These are phyloP conservation scores for Chiridota heheva DNA, from an alignment of 35 echinoderm and acorn worm species.

Conservation along the genomic window DNA sequence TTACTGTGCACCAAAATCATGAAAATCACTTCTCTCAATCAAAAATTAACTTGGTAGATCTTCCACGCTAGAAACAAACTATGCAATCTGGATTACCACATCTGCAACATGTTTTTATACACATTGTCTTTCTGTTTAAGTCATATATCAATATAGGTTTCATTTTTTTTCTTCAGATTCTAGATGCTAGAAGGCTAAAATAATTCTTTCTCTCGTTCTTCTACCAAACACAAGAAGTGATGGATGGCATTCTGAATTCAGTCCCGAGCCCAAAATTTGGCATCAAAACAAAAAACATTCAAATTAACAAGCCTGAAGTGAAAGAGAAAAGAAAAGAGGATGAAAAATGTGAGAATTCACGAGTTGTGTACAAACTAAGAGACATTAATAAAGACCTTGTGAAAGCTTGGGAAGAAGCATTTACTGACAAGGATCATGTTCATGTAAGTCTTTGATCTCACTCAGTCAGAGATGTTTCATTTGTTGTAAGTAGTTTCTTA, in stretches of 20 bases:
- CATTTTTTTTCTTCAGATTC: no score
- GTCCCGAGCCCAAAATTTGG: slow-evolving; percentile 53
- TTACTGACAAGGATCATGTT: slow-evolving; percentile 70
- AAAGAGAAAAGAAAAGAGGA: not conserved
- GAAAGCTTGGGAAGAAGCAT: slow-evolving; percentile 73
- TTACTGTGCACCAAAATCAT: no score
- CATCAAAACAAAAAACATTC: slow-evolving; percentile 69
- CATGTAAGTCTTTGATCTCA: slow-evolving; percentile 53
- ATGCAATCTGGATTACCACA: no score
- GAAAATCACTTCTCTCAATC: no score
- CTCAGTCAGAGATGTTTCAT: not conserved
- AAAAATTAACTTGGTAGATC: no score
- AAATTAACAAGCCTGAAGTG: slow-evolving; percentile 77
- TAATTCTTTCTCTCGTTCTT: no score
- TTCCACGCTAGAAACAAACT: no score
- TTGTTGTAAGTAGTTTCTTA: not conserved
- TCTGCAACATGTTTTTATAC: no score
- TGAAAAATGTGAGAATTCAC: slow-evolving; percentile 17
- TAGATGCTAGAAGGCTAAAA: no score
- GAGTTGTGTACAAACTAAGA: slow-evolving; percentile 76
- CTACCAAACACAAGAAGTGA: no score
- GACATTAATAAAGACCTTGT: slow-evolving; percentile 92
- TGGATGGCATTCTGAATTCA: slow-evolving; percentile 57
- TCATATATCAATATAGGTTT: no score
- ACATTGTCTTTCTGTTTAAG: no score